phyloP scores from a whole-genome alignment of 2,888 invertebrate genomes.

The Drosophila paramelanica region DNA sequence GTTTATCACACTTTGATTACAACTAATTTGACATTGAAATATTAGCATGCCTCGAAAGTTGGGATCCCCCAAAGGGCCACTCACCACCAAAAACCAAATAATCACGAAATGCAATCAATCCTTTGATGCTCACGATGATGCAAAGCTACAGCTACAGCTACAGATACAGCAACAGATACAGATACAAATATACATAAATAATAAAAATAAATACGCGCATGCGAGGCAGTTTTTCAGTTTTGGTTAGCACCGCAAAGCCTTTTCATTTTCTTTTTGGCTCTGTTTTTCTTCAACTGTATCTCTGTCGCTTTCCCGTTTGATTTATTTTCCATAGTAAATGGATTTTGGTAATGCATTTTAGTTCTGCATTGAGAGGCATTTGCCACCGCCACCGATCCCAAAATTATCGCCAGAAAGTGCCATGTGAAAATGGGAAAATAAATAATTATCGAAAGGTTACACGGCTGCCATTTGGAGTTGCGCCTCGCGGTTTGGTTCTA shows the following conservation, averaged over 20 bases:
- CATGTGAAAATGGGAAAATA: slow-evolving; percentile 73
- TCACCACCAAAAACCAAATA: slow-evolving; percentile 46
- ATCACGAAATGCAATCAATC: slow-evolving; percentile 75
- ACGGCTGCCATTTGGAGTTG: slow-evolving; percentile 33
- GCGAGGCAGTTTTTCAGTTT: slow-evolving; percentile 45
- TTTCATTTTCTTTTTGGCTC: slow-evolving; percentile 7
- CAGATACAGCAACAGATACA: slow-evolving; percentile 5
- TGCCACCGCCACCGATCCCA: slow-evolving; percentile 29
- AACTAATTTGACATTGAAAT: slow-evolving; percentile 79
- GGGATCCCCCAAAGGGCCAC: slow-evolving; percentile 2
- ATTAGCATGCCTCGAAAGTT: slow-evolving; percentile 50
- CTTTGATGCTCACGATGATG: slow-evolving; percentile 55
- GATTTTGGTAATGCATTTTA: slow-evolving; percentile 79
- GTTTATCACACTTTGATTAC: slow-evolving; percentile 75
- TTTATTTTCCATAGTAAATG: slow-evolving; percentile 78
- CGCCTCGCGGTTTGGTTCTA: slow-evolving; percentile 33
- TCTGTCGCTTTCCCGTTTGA: slow-evolving; percentile 69
- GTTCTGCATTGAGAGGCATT: slow-evolving; percentile 65
- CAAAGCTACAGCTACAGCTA: slow-evolving; percentile 19
- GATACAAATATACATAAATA: slow-evolving; percentile 66
- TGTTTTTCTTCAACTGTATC: slow-evolving; percentile 18
- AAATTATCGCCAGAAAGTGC: slow-evolving; percentile 65
- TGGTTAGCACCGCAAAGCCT: slow-evolving; percentile 27
- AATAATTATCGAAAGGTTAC: slow-evolving; percentile 71
- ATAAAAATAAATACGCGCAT: slow-evolving; percentile 57